A percentile compares a stretch with the other conserved stretches of the same genome.
Evolutionary conservation across 2,797 vertebrate species (phyloP).

Genomic region (Lutjanus campechanus): DNA sequence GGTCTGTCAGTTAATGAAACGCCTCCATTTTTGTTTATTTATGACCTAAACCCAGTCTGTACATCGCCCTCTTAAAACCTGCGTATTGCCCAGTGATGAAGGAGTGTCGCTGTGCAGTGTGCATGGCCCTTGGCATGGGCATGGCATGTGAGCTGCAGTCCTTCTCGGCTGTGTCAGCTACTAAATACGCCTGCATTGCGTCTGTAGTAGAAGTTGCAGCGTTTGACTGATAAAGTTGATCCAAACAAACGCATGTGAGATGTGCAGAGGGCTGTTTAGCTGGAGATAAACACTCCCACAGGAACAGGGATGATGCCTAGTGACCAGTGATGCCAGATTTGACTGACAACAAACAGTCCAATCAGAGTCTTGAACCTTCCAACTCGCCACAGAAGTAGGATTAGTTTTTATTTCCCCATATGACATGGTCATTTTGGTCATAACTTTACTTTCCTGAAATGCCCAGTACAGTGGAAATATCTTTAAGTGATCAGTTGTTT

Average conservation of each 20-base stretch:
- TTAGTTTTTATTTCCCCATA: too few species aligned
- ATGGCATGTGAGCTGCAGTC: constrained; percentile 62
- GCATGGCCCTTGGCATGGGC: constrained; percentile 52
- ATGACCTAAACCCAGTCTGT: not conserved
- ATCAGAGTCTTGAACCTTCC: too few species aligned
- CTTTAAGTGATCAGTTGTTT: too few species aligned
- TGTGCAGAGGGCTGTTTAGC: not conserved
- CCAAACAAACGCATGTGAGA: constrained; percentile 1
- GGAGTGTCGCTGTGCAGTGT: constrained; percentile 25
- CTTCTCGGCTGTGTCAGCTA: constrained; percentile 54
- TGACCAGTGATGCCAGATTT: constrained; percentile 5
- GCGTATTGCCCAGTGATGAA: not conserved
- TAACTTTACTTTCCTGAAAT: too few species aligned
- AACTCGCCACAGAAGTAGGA: too few species aligned
- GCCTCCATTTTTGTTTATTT: not conserved
- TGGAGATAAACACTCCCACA: constrained; percentile 9
- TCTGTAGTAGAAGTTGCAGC: constrained; percentile 47
- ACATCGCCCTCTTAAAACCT: not conserved
- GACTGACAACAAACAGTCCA: too few species aligned
- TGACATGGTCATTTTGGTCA: too few species aligned
- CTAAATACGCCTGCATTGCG: constrained; percentile 75
- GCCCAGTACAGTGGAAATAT: too few species aligned
- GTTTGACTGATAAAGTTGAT: constrained; percentile 14
- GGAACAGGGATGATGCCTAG: constrained; percentile 10
- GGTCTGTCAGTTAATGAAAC: not conserved